Conservation (phyloP, 2,888 invertebrate genomes). For the Bursaphelenchus okinawaensis region DNA sequence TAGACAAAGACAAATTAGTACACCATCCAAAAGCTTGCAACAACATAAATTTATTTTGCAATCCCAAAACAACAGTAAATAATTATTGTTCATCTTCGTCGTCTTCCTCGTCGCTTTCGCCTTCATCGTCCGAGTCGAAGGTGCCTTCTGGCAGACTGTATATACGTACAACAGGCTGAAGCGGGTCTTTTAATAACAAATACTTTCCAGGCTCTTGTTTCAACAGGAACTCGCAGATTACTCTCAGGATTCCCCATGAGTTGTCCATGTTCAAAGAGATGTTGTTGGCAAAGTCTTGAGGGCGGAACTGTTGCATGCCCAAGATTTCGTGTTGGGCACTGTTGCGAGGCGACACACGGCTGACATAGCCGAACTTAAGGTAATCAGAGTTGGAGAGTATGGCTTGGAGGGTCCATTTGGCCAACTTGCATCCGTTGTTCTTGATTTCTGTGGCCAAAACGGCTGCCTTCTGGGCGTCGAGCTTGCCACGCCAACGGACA, state of each 20-base stretch:
- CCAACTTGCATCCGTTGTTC: slow-evolving; percentile 98
- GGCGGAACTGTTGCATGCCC: slow-evolving; percentile 88
- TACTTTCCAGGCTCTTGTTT: slow-evolving; percentile 51
- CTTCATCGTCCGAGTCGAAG: slow-evolving; percentile 93
- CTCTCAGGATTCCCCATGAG: slow-evolving; percentile 91
- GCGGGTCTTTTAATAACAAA: slow-evolving; percentile 48
- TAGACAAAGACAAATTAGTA: too few species aligned
- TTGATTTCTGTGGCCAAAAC: slow-evolving; percentile 94
- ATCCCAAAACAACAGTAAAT: not conserved
- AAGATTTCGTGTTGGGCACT: slow-evolving; percentile 69
- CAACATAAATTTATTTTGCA: not conserved
- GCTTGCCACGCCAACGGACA: slow-evolving; percentile 94
- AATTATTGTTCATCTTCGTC: slow-evolving; percentile 55
- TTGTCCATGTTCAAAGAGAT: slow-evolving; percentile 99
- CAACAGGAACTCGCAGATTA: slow-evolving; percentile 73
- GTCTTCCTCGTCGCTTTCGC: slow-evolving; percentile 73
- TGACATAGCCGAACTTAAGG: slow-evolving; percentile 86
- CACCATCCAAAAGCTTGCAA: too few species aligned
- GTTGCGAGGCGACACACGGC: slow-evolving; percentile 83
- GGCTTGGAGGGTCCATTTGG: slow-evolving; percentile 91
- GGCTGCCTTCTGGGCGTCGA: slow-evolving; percentile 94
- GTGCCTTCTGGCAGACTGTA: slow-evolving; percentile 98
- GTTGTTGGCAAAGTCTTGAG: slow-evolving; percentile 88
- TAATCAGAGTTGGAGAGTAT: slow-evolving; percentile 90
- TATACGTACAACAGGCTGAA: slow-evolving; percentile 80